Evolutionary conservation across 2,888 invertebrate species (phyloP), one percentile per base, ranked within the genome.

Genomic region (Chrysolina oricalcia): DNA sequence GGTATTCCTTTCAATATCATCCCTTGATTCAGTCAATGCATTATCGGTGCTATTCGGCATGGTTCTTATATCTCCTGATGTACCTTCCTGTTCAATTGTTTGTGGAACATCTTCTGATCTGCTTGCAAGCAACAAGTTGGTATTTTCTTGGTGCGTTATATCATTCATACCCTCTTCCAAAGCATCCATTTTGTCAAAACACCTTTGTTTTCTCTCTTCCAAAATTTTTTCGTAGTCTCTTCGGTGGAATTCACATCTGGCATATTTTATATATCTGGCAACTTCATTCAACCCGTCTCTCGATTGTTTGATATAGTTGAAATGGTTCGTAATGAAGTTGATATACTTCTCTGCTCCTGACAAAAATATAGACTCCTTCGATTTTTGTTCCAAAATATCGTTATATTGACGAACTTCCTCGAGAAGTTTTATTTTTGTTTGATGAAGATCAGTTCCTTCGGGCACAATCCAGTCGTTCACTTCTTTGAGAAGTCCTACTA

Each of bases 381-480:
- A 77, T 69, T 81, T 73, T 40, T 81, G 78, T 19, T 83, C 83
- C 40, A 84, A 72, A 15, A 81, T 68, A 65, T 81, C 75, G 23
- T 76, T 79, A 50, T 78, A 78, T 10, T 73, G 70, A 56, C 82
- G 81, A 6, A 83, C 70, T 13, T 83, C 82, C 46, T 79, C 78
- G 9, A 83, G 64, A 11, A 84, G 53, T 23, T 80, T 73, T 10
- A 80, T 72, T 74, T 81, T 83, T 21, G 73, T 74, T n/a, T 73
- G 73, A n/a, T 81, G 73, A 23, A 80, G 53, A 1, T 77, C 77
- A 3, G 64, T 73, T 23, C 76, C 78, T 43, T 79, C 75, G 11
- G 81, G 78, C 9, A 79, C 35, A 9, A 79, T 76, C 46, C 83
- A 53, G n/a, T 80, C 76, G 43, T 84, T 81, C 64, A 84, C 77